Evolutionary conservation across 2,888 invertebrate species (phyloP), one percentile per base, ranked within the genome.

Genomic region (Agrenia bidenticulata): DNA sequence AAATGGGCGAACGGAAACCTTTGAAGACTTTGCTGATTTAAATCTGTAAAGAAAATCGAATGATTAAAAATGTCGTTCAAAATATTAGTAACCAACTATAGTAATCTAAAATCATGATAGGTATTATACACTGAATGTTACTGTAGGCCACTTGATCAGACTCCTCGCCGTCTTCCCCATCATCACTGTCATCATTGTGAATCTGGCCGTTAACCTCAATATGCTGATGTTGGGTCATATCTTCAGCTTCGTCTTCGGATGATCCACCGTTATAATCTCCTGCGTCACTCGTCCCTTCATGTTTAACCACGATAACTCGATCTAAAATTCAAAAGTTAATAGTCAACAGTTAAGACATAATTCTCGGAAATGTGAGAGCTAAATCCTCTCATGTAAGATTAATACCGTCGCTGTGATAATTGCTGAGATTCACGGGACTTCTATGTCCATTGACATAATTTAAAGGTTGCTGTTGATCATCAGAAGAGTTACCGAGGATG

Each of bases 1-100:
- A 69, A 69, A 56, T 69, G 69, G 4, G 66, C 63, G 60, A 69
- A 66, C 59, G 64, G 64, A 54, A 65, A 65, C 13, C 56, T 61
- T 21, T 61, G 56, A 55, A 65, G 55, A 49, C 61, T 61, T 50
- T 61, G 61, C 56, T 27, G n/a, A 63, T 17, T 58, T 24, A 24
- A 58, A 24, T 45, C 45, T 24, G 41, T 15, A 41, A 15, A 57
- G 41, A 37, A 57, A 49, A 57, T 41, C 17, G 21, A 41, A n/a
- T n/a, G 27, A 19, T 54, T n/a, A n/a, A 23, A 23, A 24, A 56
- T 32, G 26, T 5, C 26, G 39, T 39, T 39, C 9, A 39, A 39
- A 9, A 39, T 39, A 39, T 39, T 39, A 11, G 15, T 15, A 15
- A 39, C 39, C 9, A n/a, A n/a, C n/a, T n/a, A n/a, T n/a, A n/a